phyloP scores from a whole-genome alignment of 2,113 vertebrate genomes.

The Paratilapia polleni region DNA sequence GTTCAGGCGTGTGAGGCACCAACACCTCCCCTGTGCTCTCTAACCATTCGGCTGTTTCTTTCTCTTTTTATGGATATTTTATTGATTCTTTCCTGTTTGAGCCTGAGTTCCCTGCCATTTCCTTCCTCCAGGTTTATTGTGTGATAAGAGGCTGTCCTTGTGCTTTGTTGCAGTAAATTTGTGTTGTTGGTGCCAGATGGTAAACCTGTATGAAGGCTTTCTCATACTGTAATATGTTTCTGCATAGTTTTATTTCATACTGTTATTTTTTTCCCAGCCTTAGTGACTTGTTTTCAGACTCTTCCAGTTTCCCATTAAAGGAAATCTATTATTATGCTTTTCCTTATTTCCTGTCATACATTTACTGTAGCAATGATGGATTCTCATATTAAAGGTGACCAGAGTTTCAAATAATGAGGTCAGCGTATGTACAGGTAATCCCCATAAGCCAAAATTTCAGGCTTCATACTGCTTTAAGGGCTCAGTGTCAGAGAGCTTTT shows the following conservation, averaged over 20 bases:
- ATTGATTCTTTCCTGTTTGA: not conserved
- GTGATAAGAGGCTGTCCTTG: not conserved
- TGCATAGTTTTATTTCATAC: not conserved
- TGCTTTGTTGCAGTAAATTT: not conserved
- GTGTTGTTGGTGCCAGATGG: not conserved
- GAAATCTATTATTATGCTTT: no score
- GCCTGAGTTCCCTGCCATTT: not conserved
- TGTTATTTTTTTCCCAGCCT: no score
- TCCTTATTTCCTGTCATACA: no score
- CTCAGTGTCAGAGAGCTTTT: no score
- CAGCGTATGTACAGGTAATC: no score
- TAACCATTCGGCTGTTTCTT: not conserved
- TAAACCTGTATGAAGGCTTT: not conserved
- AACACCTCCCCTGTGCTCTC: not conserved
- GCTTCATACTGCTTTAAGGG: no score
- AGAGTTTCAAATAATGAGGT: no score
- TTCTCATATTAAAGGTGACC: no score
- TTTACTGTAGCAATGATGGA: no score
- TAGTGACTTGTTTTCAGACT: no score
- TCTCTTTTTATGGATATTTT: fast-evolving
- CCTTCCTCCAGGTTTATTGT: conserved; percentile 16
- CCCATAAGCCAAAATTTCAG: no score
- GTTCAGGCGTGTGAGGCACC: not conserved
- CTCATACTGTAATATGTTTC: not conserved
- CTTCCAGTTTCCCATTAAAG: no score